These are phyloP conservation scores for Procavia capensis DNA, from an alignment of 2,113 vertebrate genomes.

Conservation along the genomic window DNA sequence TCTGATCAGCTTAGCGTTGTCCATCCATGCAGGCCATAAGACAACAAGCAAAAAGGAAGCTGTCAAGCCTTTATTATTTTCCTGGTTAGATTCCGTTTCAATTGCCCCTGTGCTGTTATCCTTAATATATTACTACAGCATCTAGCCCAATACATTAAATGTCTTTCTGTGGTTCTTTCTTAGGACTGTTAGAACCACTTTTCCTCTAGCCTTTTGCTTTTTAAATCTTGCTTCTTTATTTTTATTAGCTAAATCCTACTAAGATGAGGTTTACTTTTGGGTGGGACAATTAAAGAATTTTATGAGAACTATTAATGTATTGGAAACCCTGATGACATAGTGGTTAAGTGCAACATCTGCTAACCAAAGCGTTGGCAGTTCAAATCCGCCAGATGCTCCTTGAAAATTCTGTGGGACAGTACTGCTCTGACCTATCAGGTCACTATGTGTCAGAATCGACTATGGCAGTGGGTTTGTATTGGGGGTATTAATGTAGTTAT, in stretches of 20 bases:
- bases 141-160: neutral
- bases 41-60: neutral
- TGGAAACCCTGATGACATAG: too few relatives aligned
- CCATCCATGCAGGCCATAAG: neutral
- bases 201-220: neutral
- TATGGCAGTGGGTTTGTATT: too few relatives aligned
- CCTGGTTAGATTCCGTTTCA: conserved; percentile 4
- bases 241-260: neutral
- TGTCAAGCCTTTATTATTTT: neutral
- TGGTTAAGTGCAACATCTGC: too few relatives aligned
- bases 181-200: neutral
- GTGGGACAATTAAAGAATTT: neutral
- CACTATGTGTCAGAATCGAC: too few relatives aligned
- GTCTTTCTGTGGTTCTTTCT: neutral
- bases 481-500: neutral
- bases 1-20: neutral
- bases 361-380: too few relatives aligned
- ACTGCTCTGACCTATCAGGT: too few relatives aligned
- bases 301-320: too few relatives aligned
- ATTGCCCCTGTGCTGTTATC: neutral
- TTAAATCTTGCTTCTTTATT: neutral
- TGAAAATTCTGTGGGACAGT: too few relatives aligned
- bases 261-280: neutral
- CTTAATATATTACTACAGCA: neutral
- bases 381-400: too few relatives aligned